These are phyloP conservation scores for Pyrrhia umbra DNA, from an alignment of 2,888 invertebrate genomes.

Conservation along the genomic window DNA sequence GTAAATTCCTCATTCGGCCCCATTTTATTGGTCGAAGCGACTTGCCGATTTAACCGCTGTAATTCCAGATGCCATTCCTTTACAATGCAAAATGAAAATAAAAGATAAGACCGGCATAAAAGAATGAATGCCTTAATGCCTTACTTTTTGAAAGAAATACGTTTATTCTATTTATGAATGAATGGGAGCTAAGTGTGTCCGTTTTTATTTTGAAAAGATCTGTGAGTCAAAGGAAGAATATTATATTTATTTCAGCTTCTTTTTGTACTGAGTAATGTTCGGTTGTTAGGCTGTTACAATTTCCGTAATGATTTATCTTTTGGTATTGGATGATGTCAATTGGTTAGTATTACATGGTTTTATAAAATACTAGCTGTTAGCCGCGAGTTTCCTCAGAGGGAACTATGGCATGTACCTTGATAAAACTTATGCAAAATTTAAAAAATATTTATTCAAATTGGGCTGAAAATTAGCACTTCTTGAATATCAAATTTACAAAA, in stretches of 20 bases:
- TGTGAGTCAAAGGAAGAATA: slow-evolving; percentile 43
- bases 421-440: too few species aligned
- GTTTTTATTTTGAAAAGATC: slow-evolving; percentile 39
- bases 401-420: too few species aligned
- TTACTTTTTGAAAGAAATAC: slow-evolving; percentile 54
- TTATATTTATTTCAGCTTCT: slow-evolving; percentile 32
- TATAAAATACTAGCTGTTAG: too few species aligned
- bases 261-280: slow-evolving; percentile 19
- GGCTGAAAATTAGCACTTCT: too few species aligned
- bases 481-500: too few species aligned
- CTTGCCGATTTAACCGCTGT: slow-evolving; percentile 41
- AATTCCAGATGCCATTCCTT: slow-evolving; percentile 56
- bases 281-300: slow-evolving; percentile 1
- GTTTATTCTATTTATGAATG: slow-evolving; percentile 51
- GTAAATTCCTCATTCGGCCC: slow-evolving; percentile 32
- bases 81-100: slow-evolving; percentile 61
- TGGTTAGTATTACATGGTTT: not conserved
- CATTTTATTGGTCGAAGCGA: slow-evolving; percentile 53
- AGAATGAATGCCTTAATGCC: slow-evolving; percentile 48
- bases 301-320: slow-evolving; percentile 7
- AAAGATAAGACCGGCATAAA: slow-evolving; percentile 55
- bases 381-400: too few species aligned
- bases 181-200: slow-evolving; percentile 45
- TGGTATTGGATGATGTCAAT: not conserved
- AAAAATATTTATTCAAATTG: too few species aligned